Percentiles rank a stretch among this genome's conserved stretches.
Evolutionary conservation across 2,888 invertebrate genomes (phyloP).

Genomic region (Cantharis flavilabris): DNA sequence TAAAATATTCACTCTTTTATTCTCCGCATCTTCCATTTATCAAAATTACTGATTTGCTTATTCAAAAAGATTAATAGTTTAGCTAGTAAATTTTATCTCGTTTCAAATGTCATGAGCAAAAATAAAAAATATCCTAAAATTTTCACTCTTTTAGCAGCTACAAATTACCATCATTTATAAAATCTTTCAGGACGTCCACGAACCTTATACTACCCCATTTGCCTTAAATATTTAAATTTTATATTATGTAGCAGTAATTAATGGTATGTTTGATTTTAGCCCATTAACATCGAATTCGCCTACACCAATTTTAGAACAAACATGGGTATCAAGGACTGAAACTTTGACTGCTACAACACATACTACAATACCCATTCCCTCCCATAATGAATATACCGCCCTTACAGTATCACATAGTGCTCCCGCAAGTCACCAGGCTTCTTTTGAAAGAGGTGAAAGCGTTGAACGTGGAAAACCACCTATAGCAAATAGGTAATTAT

Average conservation of each 20-base stretch:
- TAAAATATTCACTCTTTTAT: background rate
- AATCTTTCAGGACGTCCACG: background rate
- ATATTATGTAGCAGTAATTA: background rate
- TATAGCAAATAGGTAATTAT: constrained; percentile 38
- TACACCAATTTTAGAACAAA: constrained; percentile 56
- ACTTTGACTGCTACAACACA: constrained; percentile 41
- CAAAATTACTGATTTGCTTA: background rate
- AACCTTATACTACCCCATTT: background rate
- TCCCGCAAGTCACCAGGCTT: constrained; percentile 54
- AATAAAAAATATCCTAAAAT: background rate
- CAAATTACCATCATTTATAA: background rate
- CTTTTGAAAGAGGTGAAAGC: constrained; percentile 54
- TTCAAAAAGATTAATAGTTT: background rate
- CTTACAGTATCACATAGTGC: constrained; percentile 54
- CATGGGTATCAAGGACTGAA: constrained; percentile 55
- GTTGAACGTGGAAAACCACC: constrained; percentile 46
- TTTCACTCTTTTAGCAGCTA: background rate
- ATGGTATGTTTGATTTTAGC: constrained; percentile 46
- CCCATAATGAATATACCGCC: constrained; percentile 47
- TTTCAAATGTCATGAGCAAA: background rate
- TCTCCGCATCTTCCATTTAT: background rate
- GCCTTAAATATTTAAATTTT: background rate
- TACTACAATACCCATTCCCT: constrained; percentile 41
- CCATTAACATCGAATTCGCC: constrained; percentile 61
- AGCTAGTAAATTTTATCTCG: background rate